Evolutionary conservation across 2,797 vertebrate genomes (phyloP).

Genomic region (Channa striata): DNA sequence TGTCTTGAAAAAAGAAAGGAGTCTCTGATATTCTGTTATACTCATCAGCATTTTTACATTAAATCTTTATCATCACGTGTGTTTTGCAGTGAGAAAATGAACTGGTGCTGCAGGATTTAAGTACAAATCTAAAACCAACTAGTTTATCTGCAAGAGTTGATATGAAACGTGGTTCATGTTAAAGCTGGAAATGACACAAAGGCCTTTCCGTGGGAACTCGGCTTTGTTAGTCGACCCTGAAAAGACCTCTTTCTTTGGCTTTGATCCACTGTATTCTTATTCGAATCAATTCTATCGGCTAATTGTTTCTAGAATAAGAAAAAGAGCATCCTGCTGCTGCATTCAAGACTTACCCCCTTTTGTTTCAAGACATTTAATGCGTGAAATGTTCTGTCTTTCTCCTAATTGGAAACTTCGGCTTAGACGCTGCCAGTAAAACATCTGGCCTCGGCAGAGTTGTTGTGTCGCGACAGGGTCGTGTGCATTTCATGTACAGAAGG

Average conservation of each 20-base stretch:
- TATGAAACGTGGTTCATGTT: conserved; percentile 36
- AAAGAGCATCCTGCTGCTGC: conserved; percentile 41
- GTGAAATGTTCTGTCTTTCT: conserved; percentile 7
- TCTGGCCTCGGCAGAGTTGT: background rate
- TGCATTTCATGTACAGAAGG: conserved; percentile 41
- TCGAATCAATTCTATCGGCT: conserved; percentile 38
- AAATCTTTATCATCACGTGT: background rate
- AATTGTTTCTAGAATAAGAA: conserved; percentile 52
- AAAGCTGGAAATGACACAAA: conserved; percentile 37
- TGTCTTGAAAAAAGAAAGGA: too few species aligned
- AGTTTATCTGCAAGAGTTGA: conserved; percentile 21
- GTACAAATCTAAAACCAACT: conserved; percentile 3
- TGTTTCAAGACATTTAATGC: conserved; percentile 41
- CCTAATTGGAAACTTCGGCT: background rate
- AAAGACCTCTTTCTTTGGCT: conserved; percentile 47
- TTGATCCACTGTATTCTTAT: conserved; percentile 55
- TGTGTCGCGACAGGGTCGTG: conserved; percentile 29
- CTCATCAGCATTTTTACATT: background rate
- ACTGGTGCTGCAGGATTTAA: background rate
- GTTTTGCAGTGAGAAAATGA: background rate
- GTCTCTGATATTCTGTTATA: background rate
- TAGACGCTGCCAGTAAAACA: background rate
- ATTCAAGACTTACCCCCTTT: conserved; percentile 43
- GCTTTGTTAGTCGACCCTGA: conserved; percentile 54
- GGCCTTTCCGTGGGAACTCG: conserved; percentile 25